Conservation (phyloP, 2,113 vertebrate species). For the Saguinus midas region DNA sequence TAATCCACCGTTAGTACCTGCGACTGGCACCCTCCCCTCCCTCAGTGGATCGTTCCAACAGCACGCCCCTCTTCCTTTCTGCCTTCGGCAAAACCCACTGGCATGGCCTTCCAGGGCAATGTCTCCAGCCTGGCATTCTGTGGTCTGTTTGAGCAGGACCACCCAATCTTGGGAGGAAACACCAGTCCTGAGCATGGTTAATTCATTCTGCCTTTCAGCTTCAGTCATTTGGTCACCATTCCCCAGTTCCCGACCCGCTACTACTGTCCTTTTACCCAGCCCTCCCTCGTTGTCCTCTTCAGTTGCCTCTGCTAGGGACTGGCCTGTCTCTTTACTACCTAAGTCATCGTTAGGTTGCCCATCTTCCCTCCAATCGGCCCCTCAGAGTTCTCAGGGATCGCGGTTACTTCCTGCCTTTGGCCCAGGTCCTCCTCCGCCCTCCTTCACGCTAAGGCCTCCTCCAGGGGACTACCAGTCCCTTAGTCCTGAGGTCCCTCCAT, state of each 20-base stretch:
- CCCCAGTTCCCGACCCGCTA: background rate
- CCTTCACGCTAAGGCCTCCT: background rate
- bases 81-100: background rate
- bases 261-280: too few species aligned
- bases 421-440: background rate
- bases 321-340: too few species aligned
- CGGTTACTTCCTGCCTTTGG: background rate
- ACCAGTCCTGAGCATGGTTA: too few species aligned
- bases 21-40: background rate
- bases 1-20: background rate
- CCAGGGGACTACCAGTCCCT: background rate
- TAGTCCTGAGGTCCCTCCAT: background rate
- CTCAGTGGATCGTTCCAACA: background rate
- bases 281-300: fast-evolving
- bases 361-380: background rate
- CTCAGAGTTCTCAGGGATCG: background rate
- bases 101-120: background rate
- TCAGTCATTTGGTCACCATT: background rate
- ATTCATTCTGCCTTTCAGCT: too few species aligned
- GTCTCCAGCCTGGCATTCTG: background rate
- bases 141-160: background rate
- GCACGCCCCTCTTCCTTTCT: background rate
- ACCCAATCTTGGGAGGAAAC: background rate
- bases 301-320: background rate
- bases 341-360: background rate